Percentiles rank a stretch among this genome's conserved stretches.
Conservation (phyloP, 1,140 invertebrate species). For the Reticulitermes speratus region DNA sequence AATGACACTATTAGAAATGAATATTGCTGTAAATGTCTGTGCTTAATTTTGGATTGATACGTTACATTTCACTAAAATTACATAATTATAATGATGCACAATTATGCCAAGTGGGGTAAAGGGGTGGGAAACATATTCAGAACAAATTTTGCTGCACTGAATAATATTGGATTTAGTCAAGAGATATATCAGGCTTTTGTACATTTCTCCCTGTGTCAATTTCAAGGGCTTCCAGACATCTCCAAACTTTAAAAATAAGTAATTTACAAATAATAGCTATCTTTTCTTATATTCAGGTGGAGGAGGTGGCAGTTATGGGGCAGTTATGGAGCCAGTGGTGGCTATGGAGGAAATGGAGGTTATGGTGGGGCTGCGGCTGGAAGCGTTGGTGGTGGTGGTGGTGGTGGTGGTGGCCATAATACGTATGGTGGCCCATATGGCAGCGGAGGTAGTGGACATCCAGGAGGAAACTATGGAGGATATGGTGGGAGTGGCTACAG, state of each 20-base stretch:
- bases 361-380: conserved; percentile 25
- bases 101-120: too few species aligned
- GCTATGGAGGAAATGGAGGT: conserved; percentile 20
- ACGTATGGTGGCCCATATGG: conserved; percentile 44
- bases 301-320: conserved; percentile 40
- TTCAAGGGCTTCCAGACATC: too few species aligned
- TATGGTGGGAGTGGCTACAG: conserved; percentile 47
- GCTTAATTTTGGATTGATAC: too few species aligned
- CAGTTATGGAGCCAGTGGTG: conserved; percentile 31
- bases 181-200: too few species aligned
- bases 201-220: too few species aligned
- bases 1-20: too few species aligned
- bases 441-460: conserved; percentile 44
- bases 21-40: too few species aligned
- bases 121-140: too few species aligned
- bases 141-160: too few species aligned
- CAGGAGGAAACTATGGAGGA: conserved; percentile 49
- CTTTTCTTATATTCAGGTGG: not conserved
- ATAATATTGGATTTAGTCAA: too few species aligned
- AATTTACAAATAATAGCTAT: not conserved
- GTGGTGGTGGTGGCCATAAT: conserved; percentile 35
- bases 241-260: not conserved
- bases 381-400: conserved; percentile 36
- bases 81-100: too few species aligned
- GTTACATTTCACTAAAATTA: too few species aligned